Base-by-base conservation (phyloP, 2,888 invertebrate genomes). In the Plutella xylostella region DNA sequence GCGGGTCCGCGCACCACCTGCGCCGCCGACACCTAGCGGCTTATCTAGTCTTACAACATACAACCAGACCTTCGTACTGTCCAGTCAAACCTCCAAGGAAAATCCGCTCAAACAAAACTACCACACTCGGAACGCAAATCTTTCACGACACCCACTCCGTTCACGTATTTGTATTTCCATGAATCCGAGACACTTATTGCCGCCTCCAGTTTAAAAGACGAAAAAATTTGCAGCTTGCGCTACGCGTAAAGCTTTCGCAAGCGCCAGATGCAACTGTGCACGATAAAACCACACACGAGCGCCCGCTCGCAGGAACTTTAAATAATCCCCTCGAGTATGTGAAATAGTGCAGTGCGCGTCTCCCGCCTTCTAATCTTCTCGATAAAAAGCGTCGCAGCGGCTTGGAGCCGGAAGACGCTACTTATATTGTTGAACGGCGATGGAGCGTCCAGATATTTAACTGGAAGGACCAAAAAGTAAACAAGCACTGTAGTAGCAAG, bases 371-470 rank as follows among this genome's bases (percentile, higher is more conserved):
- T 71, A 71, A 71, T 71, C 71, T 68, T 58, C 49, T 55, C 62
- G 63, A 68, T 68, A 68, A 70, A 71, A 70, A 70, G 61, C 61
- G 61, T 65, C 61, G 54, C 53, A 52, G 55, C 55, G 51, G 20
- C n/a, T 9, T 22, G 37, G 25, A 15, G 22, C 28, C 18, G 34
- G 48, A 57, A 56, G 56, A 59, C 56, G 54, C 52, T 55, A 63
- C 64, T 68, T 68, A 67, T 67, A 58, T 64, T 67, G 66, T 70
- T 68, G 68, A 64, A 67, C 63, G 61, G 65, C 67, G 66, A 69
- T 69, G 61, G 61, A 70, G 55, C 64, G 63, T 63, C 59, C 65
- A 65, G 69, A 72, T 71, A 70, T 69, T 69, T 67, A 68, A 66
- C 65, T 57, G 63, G 54, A 59, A 60, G 58, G 57, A 63, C 57